Conservation (phyloP, 1,140 invertebrate genomes). For the Papilio dardanus region DNA sequence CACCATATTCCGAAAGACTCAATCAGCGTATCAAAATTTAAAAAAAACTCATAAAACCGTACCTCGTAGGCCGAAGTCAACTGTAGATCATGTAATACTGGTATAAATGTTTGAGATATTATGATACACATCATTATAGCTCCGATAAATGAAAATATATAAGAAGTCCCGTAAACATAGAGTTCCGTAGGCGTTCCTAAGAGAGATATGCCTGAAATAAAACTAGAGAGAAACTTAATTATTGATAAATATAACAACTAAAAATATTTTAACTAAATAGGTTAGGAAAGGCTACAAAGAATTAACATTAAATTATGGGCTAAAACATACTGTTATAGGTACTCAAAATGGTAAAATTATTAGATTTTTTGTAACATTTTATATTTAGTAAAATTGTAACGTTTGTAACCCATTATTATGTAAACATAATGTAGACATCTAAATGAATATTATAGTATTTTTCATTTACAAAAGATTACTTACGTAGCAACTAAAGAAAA, state of each 20-base stretch:
- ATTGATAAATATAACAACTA: not conserved
- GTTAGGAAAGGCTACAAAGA: too few species aligned
- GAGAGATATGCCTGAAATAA: conserved; percentile 85
- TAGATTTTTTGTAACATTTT: too few species aligned
- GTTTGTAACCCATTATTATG: too few species aligned
- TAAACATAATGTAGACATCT: too few species aligned
- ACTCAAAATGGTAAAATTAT: too few species aligned
- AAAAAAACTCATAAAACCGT: conserved; percentile 25
- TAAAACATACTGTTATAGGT: too few species aligned
- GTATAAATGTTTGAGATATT: conserved; percentile 88
- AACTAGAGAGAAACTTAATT: conserved; percentile 71
- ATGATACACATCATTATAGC: conserved; percentile 85
- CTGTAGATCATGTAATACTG: conserved; percentile 91
- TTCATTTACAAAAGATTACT: conserved; percentile 47
- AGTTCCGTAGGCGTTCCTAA: conserved; percentile 91
- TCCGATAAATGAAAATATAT: conserved; percentile 85
- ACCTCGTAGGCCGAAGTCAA: conserved; percentile 93
- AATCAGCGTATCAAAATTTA: not conserved
- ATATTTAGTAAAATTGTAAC: too few species aligned
- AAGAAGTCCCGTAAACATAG: conserved; percentile 91
- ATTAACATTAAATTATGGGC: too few species aligned
- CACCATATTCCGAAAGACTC: too few species aligned
- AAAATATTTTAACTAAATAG: not conserved
- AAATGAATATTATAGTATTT: not conserved
- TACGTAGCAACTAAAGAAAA: conserved; percentile 92